Evolutionary conservation across 2,113 vertebrate genomes (phyloP).

Genomic region (Pachypanchax playfairii): DNA sequence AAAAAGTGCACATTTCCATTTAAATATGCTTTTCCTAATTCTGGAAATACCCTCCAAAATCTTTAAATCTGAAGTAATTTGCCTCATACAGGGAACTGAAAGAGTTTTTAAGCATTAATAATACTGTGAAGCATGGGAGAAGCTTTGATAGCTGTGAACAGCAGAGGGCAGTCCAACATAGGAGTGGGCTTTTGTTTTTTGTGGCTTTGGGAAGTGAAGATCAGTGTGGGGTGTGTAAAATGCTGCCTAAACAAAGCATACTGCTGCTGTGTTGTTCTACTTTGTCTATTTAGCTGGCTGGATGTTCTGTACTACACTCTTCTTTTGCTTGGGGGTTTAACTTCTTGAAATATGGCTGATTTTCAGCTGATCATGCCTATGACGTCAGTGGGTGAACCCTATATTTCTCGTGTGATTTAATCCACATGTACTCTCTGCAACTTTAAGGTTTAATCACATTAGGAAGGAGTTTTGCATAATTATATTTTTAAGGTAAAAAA

Average conservation of each 20-base stretch:
- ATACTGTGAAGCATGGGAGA: too few species aligned
- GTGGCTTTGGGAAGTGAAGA: conserved; percentile 32
- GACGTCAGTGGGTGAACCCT: conserved; percentile 20
- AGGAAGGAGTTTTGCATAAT: too few species aligned
- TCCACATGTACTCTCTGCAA: conserved; percentile 35
- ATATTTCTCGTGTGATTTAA: conserved; percentile 43
- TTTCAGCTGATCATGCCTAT: conserved; percentile 8
- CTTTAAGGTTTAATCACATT: conserved; percentile 57
- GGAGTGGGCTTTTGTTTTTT: too few species aligned
- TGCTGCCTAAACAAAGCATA: neutral
- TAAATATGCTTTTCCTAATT: too few species aligned
- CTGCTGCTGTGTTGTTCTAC: conserved; percentile 21
- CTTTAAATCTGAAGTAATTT: too few species aligned
- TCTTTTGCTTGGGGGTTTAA: conserved; percentile 45
- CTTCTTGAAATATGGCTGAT: conserved; percentile 31
- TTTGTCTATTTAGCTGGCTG: conserved; percentile 13
- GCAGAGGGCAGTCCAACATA: conserved; percentile 66
- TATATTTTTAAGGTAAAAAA: conserved; percentile 26
- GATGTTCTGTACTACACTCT: conserved; percentile 17
- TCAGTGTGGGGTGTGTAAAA: conserved; percentile 14
- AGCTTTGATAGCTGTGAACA: conserved; percentile 35
- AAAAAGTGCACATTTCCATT: too few species aligned
- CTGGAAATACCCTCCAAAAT: too few species aligned
- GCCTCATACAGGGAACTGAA: too few species aligned
- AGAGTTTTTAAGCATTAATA: too few species aligned